Base-by-base conservation (phyloP, 2,888 invertebrate genomes). In the Trileptium ribeirensis region DNA sequence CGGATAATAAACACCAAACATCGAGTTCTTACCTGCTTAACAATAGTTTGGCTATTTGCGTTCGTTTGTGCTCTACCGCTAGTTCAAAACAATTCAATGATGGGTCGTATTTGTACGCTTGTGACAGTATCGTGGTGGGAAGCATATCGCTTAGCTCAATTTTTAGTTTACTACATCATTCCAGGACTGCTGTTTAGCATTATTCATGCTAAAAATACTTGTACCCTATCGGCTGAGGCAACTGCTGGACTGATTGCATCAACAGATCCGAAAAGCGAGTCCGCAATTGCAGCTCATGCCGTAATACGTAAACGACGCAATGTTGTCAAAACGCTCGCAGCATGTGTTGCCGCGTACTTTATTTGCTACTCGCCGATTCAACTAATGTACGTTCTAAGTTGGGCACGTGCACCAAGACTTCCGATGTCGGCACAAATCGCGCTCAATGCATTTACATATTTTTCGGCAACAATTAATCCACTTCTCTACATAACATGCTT, bases 291-390 rank as follows among this genome's bases (percentile, higher is more conserved):
- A 24, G 29, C 79, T 2, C 3, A 29, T n/a, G 70, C 64, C 24
- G 37, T 29, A 2, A 81, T 86, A 1, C 83, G 84, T 81, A 78
- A 85, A 0, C 83, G 90, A 1, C 87, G 88, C 67, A 89, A 89
- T 64, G 90, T 90, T 34, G 89, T 90, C 29, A 90, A 90, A 84
- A 90, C 90, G 90, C 85, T 90, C 39, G 88, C 89, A 1, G 88
- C 89, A 1, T 90, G 90, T 84, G 89, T 90, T 67, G 82, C 89
- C 77, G 87, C 90, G 1, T 90, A 90, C 85, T 89, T 90, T 83
- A 81, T 90, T 67, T 90, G 90, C 84, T 90, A 90, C 85, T 89
- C 90, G 3, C 90, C 90, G 0, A 88, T 88, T 1, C 90, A 90
- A 84, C 86, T 88, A 1, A 84, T 86, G n/a, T 83, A 88, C 33